These are phyloP conservation scores for Isichthys henryi DNA, from an alignment of 2,113 vertebrate genomes.

Conservation along the genomic window DNA sequence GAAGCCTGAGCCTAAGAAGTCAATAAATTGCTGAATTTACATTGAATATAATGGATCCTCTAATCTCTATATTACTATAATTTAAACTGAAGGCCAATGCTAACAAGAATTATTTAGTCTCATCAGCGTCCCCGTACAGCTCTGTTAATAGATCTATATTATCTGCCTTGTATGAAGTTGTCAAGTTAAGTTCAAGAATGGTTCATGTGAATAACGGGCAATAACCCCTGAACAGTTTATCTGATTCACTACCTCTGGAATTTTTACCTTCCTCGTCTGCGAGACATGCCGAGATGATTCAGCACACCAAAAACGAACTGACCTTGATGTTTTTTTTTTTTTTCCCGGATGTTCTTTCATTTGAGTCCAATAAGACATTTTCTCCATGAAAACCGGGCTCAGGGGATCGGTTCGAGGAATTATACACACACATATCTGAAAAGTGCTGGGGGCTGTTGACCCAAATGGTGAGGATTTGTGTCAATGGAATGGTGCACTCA, in stretches of 20 bases:
- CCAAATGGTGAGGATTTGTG: not conserved
- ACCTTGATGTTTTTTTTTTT: conserved; percentile 27
- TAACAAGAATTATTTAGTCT: not conserved
- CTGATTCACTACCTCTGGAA: not conserved
- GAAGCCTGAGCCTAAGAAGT: not conserved
- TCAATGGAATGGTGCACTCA: not conserved
- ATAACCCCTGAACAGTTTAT: not conserved
- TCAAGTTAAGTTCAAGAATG: not conserved
- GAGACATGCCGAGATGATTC: not conserved
- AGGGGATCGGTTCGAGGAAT: not conserved
- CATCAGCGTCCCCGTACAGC: not conserved
- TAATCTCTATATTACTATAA: not conserved
- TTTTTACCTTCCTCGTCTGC: conserved; percentile 8
- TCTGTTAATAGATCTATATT: not conserved
- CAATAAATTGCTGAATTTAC: not conserved
- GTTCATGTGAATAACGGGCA: conserved; percentile 5
- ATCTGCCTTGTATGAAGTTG: conserved; percentile 4
- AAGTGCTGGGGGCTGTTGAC: not conserved
- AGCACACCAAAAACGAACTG: not conserved
- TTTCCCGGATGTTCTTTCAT: not conserved
- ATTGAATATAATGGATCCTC: not conserved
- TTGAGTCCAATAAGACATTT: not conserved
- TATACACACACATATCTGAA: not conserved
- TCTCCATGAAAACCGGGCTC: not conserved
- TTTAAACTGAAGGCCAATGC: not conserved